Percentiles rank a stretch among this genome's conserved stretches.
Evolutionary conservation across 1,140 invertebrate species (phyloP).

Genomic region (Xylocopa sonorina): DNA sequence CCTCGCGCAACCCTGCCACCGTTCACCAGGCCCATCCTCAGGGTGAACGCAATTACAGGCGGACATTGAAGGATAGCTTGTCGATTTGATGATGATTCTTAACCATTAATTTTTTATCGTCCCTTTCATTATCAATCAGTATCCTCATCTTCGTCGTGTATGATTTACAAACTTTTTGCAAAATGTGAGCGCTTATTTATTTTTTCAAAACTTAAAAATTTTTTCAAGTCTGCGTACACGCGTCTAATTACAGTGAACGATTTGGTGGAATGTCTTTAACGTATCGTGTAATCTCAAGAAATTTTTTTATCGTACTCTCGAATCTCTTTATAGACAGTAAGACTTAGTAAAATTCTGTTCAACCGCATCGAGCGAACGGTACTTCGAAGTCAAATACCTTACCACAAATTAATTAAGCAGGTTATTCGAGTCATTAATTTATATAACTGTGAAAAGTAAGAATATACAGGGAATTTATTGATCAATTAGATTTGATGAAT

Average conservation of each 20-base stretch:
- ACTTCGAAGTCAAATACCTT: not conserved
- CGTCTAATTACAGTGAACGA: too few relatives aligned
- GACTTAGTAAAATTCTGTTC: not conserved
- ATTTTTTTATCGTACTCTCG: too few relatives aligned
- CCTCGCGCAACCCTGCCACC: constrained; percentile 9
- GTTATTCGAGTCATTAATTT: not conserved
- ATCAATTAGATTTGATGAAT: constrained; percentile 1
- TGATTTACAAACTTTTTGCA: too few relatives aligned
- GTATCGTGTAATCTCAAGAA: too few relatives aligned
- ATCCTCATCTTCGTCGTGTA: too few relatives aligned
- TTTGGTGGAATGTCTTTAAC: too few relatives aligned
- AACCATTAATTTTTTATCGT: too few relatives aligned
- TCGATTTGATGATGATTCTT: not conserved
- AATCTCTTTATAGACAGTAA: not conserved
- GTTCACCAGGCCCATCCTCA: not conserved
- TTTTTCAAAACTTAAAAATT: too few relatives aligned
- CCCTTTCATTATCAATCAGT: too few relatives aligned
- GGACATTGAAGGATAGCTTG: constrained; percentile 1
- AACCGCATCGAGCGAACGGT: not conserved
- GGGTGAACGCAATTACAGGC: not conserved
- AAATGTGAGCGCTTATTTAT: too few relatives aligned
- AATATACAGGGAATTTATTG: not conserved
- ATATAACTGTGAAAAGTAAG: not conserved
- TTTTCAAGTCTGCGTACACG: too few relatives aligned
- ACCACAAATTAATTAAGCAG: not conserved